These are phyloP conservation scores for Amblyjoppa fuscipennis DNA, from an alignment of 2,888 invertebrate genomes.

Conservation along the genomic window DNA sequence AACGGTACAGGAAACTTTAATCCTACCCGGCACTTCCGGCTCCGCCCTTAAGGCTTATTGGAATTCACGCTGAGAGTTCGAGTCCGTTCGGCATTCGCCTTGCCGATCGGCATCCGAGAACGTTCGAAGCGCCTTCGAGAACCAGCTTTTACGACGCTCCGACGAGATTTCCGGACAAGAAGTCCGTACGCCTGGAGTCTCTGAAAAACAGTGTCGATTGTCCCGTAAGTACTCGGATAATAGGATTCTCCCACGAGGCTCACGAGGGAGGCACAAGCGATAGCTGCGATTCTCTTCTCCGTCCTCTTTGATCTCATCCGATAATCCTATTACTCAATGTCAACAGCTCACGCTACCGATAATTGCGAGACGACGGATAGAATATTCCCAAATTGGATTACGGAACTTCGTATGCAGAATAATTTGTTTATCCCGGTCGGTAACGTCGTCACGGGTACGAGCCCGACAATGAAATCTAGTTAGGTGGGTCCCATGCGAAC, in stretches of 20 bases:
- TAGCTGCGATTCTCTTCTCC: not conserved
- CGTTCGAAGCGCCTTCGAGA: no score
- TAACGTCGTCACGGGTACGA: not conserved
- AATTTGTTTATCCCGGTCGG: constrained; percentile 2
- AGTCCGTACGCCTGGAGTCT: not conserved
- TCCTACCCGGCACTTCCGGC: no score
- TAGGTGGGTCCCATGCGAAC: not conserved
- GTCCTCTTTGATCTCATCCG: not conserved
- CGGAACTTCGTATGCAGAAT: not conserved
- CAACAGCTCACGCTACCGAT: not conserved
- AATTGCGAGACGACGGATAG: not conserved
- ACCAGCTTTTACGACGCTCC: no score
- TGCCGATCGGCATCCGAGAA: no score
- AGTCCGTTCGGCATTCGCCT: no score
- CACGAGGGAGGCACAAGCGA: not conserved
- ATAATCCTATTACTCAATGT: not conserved
- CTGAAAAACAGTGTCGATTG: not conserved
- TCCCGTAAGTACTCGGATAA: not conserved
- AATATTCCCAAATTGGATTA: not conserved
- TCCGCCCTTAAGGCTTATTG: no score
- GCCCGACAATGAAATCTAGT: constrained; percentile 26
- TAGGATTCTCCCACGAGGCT: not conserved
- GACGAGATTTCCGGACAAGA: no score
- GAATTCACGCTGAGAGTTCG: no score
- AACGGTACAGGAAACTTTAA: no score